Conservation (phyloP, 2,113 vertebrate genomes). For the Cheirogaleus medius region DNA sequence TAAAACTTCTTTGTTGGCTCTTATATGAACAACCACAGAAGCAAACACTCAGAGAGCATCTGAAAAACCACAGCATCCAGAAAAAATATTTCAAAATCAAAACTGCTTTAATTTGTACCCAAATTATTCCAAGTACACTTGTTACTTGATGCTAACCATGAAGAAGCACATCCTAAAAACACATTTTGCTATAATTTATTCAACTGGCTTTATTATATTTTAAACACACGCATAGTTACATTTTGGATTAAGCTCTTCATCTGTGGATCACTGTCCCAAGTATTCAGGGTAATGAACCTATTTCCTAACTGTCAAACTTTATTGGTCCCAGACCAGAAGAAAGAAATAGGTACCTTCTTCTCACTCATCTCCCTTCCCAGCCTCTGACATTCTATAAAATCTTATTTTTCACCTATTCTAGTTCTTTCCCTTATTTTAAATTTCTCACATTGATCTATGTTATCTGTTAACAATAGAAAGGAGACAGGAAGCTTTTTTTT, state of each 20-base stretch:
- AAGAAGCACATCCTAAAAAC: neutral
- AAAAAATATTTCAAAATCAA: conserved; percentile 40
- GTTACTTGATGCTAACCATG: neutral
- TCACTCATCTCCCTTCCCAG: neutral
- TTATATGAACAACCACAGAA: neutral
- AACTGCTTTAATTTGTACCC: neutral
- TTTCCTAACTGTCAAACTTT: neutral
- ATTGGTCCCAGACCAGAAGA: neutral
- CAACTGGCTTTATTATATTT: neutral
- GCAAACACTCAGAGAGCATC: neutral
- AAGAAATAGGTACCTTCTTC: neutral
- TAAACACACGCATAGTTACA: neutral
- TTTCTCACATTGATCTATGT: neutral
- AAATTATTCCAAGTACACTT: neutral
- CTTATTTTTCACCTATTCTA: neutral
- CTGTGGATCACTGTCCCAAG: neutral
- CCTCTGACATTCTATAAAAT: neutral
- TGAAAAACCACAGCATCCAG: neutral
- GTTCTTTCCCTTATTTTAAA: neutral
- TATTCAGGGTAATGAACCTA: neutral
- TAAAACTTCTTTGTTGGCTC: neutral
- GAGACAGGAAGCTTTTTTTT: neutral
- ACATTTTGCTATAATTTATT: neutral
- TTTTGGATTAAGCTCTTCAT: neutral
- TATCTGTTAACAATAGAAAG: neutral